Base-by-base conservation (phyloP, 2,113 vertebrate species). In the Rhynchomys soricoides region DNA sequence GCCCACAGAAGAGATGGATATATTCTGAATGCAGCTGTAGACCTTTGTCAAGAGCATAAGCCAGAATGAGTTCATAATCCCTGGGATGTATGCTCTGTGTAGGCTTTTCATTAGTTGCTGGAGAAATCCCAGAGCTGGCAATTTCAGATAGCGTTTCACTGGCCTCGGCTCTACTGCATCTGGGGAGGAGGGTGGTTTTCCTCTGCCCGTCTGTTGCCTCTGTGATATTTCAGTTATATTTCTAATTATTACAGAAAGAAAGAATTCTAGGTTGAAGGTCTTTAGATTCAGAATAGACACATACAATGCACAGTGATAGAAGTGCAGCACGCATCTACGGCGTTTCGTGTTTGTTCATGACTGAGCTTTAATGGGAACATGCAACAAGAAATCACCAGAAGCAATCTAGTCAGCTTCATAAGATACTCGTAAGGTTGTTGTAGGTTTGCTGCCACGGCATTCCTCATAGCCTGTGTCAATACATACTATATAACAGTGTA, bases 1-100 rank as follows among this genome's bases (percentile, higher is more conserved):
- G 95, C 95, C 91, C 95, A 78, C 86, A 96, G 97, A 98, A 95
- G 94, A 97, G 92, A 93, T 97, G 96, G 89, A 91, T 96, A 78
- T 93, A 82, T 97, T 97, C 78, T 97, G 96, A 98, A 97, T 97
- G 93, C 97, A 97, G 97, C 97, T 97, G 97, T 97, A 95, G 97
- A 96, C 96, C 94, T 98, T 97, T 97, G 92, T 92, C 95, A 97
- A 96, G 86, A 96, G 96, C 82, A 87, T 91, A 86, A 97, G 78
- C 95, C 94, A 95, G 96, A 96, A 97, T 96, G 97, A 97, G 90
- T 97, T 96, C 93, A 90, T 97, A 97, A 97, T 97, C 97, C 94
- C 96, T 95, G 94, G 96, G 94, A 97, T 98, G 95, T 94, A 93
- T 95, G 95, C 95, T 96, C 57, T 75, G 86, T 71, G 94, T 96